A percentile compares a stretch with the other conserved stretches of the same genome.
phyloP scores from a whole-genome alignment of 2,888 invertebrate genomes.

The Leucozona laternaria region DNA sequence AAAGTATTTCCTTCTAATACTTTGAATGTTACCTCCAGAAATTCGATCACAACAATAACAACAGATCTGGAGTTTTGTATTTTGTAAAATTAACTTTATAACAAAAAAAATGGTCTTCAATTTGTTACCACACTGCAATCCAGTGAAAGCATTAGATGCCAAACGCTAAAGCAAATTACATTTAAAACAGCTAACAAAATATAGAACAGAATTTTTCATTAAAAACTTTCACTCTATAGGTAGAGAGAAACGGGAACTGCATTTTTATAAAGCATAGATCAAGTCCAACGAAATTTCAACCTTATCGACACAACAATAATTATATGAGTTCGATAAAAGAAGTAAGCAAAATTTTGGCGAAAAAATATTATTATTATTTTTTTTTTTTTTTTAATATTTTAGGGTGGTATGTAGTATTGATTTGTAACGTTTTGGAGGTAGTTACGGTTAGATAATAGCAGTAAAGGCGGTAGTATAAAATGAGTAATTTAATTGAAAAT shows the following conservation, averaged over 20 bases:
- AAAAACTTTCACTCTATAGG: not conserved
- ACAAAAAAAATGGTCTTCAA: no score
- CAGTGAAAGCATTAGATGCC: slow-evolving; percentile 24
- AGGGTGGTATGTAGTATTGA: slow-evolving; percentile 15
- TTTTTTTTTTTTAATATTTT: not conserved
- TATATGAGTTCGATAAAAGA: not conserved
- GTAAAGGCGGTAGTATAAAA: slow-evolving; percentile 36
- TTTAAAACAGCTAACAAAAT: slow-evolving; percentile 21
- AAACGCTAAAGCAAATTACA: slow-evolving; percentile 33
- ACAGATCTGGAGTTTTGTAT: no score
- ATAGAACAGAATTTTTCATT: slow-evolving; percentile 8
- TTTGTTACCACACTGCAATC: slow-evolving; percentile 4
- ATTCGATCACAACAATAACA: no score
- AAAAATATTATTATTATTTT: slow-evolving; percentile 8
- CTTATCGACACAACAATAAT: slow-evolving; percentile 4
- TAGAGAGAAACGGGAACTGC: slow-evolving; percentile 18
- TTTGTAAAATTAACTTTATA: no score
- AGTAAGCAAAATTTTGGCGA: slow-evolving; percentile 25
- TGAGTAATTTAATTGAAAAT: slow-evolving; percentile 12
- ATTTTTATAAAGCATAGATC: slow-evolving; percentile 19
- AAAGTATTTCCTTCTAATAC: no score
- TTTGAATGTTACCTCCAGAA: no score
- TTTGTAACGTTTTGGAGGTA: slow-evolving; percentile 33
- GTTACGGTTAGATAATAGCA: slow-evolving; percentile 42
- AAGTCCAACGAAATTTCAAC: slow-evolving; percentile 14